Evolutionary conservation across 2,888 invertebrate genomes (phyloP).

Genomic region (Latrodectus elegans): DNA sequence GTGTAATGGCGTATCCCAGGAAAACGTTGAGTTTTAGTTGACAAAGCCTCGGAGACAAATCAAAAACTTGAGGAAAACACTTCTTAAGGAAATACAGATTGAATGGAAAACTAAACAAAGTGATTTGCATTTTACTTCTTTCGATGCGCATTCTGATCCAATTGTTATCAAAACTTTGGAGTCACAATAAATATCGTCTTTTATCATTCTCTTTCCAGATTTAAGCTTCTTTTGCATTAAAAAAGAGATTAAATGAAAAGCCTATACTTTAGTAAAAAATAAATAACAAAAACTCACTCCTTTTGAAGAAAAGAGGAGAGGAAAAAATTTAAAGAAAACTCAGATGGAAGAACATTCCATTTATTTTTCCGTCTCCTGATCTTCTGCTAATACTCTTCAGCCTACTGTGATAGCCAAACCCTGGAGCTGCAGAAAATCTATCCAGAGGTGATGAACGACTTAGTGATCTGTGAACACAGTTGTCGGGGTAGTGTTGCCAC

Average conservation of each 20-base stretch:
- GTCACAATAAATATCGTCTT: too few species aligned
- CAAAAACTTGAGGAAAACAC: too few species aligned
- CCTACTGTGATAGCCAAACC: slow-evolving; percentile 23
- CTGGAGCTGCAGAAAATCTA: slow-evolving; percentile 24
- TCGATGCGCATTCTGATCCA: too few species aligned
- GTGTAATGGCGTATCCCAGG: too few species aligned
- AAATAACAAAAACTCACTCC: neutral
- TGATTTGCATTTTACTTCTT: too few species aligned
- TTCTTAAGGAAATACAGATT: too few species aligned
- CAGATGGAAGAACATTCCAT: neutral
- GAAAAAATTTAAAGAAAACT: neutral
- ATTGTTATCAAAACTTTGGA: too few species aligned
- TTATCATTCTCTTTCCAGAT: too few species aligned
- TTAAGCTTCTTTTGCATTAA: too few species aligned
- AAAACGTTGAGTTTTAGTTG: too few species aligned
- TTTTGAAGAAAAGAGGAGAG: neutral
- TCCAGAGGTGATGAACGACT: slow-evolving; percentile 53
- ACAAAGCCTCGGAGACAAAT: too few species aligned
- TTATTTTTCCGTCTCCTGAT: neutral
- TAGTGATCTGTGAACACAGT: slow-evolving; percentile 13
- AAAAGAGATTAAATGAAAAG: neutral
- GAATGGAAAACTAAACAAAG: too few species aligned
- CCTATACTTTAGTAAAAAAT: neutral
- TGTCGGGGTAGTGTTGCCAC: slow-evolving; percentile 13
- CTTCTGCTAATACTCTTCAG: neutral